Evolutionary conservation across 2,888 invertebrate species (phyloP), one percentile per base, ranked within the genome.

Genomic region (Caenorhabditis auriculariae): DNA sequence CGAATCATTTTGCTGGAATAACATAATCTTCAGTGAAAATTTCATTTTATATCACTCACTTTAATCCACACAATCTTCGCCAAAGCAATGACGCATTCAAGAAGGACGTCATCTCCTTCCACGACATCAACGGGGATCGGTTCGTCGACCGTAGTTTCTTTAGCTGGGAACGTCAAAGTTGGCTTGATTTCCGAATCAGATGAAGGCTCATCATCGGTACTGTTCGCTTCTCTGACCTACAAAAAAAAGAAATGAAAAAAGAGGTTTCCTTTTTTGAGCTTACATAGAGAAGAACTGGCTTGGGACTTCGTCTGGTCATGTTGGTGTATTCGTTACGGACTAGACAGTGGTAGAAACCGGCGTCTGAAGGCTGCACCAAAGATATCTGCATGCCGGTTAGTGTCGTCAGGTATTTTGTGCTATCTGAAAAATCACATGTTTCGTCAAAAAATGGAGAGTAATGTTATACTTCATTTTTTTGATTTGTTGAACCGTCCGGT

Each of bases 321-420:
- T 72, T 75, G 6, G 70, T 73, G 58, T 52, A 76, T 17, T 72
- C 63, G 43, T 79, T 79, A 28, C 64, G 57, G 12, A 78, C 77
- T n/a, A 79, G 62, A 57, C 79, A 79, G 45, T 62, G 69, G 41
- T 79, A 79, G 24, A 68, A 66, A 27, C 79, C 79, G 2, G 70
- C 68, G 54, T 79, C 76, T 1, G 56, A 47, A 27, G 69, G 64
- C 26, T 75, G 75, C 2, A 72, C 76, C 49, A 76, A 48, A 9
- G 76, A 65, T 15, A 79, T 79, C 46, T 79, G 79, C 57, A 79
- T 64, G 35, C 78, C 79, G 28, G 67, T 69, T 1, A 62, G 56
- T 1, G 77, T 76, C 5, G 69, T 58, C 17, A 79, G 66, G 45
- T 71, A 78, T 21, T 68, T 68, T 4, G 64, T 55, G 27, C 54